phyloP scores from a whole-genome alignment of 1,140 invertebrate species.

The Papilio polyxenes region DNA sequence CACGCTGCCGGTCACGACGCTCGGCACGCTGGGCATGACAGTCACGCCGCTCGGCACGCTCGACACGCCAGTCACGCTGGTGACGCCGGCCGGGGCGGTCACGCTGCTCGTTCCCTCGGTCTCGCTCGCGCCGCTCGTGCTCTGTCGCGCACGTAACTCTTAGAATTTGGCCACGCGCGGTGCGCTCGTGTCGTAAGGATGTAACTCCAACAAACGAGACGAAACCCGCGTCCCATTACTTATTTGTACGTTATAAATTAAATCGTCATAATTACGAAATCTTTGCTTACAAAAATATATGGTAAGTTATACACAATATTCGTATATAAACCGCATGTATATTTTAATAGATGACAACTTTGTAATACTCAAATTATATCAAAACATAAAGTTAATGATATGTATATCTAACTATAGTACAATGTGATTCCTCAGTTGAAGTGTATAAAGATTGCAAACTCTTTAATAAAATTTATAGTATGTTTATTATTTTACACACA shows the following conservation, averaged over 20 bases:
- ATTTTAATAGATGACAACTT: neutral
- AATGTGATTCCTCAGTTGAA: neutral
- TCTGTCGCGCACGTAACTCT: conserved; percentile 69
- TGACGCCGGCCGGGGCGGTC: conserved; percentile 44
- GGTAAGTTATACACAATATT: neutral
- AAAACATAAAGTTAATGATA: conserved; percentile 4
- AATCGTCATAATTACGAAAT: neutral
- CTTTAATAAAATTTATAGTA: neutral
- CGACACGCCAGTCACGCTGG: conserved; percentile 42
- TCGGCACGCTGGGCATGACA: conserved; percentile 38
- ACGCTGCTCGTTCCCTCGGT: conserved; percentile 45
- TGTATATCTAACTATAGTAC: conserved; percentile 15
- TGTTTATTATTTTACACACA: neutral
- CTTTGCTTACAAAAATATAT: neutral
- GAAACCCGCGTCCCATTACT: conserved; percentile 24
- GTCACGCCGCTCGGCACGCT: conserved; percentile 65
- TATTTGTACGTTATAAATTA: neutral
- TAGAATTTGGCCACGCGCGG: conserved; percentile 40
- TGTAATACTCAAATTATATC: neutral
- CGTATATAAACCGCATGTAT: neutral
- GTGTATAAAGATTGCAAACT: neutral
- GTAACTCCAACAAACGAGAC: conserved; percentile 22
- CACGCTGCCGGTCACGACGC: conserved; percentile 55
- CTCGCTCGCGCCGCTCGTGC: conserved; percentile 60
- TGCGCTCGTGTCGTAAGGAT: conserved; percentile 20